These are phyloP conservation scores for Zele albiditarsus DNA, from an alignment of 2,888 invertebrate species.

Conservation along the genomic window DNA sequence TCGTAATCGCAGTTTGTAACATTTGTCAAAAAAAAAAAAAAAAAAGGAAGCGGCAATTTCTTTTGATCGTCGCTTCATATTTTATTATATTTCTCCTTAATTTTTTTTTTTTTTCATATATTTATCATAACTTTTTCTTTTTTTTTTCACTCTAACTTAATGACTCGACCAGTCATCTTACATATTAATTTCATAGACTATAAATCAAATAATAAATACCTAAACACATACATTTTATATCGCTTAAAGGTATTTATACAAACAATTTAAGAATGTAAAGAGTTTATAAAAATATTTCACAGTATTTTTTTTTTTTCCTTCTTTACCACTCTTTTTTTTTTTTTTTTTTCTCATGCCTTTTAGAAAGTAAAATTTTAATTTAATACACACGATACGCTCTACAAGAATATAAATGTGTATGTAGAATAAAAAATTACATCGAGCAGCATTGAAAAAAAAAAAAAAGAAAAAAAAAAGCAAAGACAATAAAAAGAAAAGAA, in stretches of 20 bases:
- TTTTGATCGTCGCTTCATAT: constrained; percentile 1
- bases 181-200: constrained; percentile 4
- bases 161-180: constrained; percentile 7
- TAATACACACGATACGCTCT: not conserved
- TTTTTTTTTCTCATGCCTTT: not conserved
- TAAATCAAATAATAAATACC: constrained; percentile 8
- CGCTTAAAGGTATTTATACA: not conserved
- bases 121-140: not conserved
- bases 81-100: not conserved
- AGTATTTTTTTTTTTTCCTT: not conserved
- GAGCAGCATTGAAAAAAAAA: not conserved
- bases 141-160: not conserved
- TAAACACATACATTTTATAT: not conserved
- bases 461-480: not conserved
- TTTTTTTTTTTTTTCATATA: not conserved
- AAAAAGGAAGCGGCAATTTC: constrained; percentile 6
- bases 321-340: not conserved
- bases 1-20: constrained; percentile 22
- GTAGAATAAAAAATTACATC: constrained; percentile 4
- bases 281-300: not conserved
- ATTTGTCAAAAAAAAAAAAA: constrained; percentile 26
- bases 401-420: constrained; percentile 3
- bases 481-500: not conserved
- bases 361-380: constrained; percentile 8
- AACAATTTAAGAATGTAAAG: not conserved